Conservation (phyloP, 2,888 invertebrate species). For the Polydrusus cervinus region DNA sequence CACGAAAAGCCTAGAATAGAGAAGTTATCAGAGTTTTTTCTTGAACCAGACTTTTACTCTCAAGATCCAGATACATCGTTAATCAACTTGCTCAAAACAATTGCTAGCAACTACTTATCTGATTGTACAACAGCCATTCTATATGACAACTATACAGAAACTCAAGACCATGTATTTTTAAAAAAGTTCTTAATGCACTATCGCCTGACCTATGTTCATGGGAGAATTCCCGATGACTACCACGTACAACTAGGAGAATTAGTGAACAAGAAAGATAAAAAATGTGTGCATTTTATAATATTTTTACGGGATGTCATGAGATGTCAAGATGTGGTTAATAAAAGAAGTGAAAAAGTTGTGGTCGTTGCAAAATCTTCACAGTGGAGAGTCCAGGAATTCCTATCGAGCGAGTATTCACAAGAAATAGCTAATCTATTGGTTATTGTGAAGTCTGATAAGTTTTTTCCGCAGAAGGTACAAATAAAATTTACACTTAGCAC, state of each 20-base stretch:
- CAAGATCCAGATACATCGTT: slow-evolving; percentile 78
- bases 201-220: slow-evolving; percentile 77
- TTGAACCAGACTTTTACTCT: slow-evolving; percentile 64
- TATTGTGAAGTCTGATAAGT: slow-evolving; percentile 78
- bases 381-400: slow-evolving; percentile 84
- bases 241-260: slow-evolving; percentile 72
- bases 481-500: neutral
- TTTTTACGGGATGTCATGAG: slow-evolving; percentile 79
- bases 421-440: slow-evolving; percentile 82
- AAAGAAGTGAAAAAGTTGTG: slow-evolving; percentile 78
- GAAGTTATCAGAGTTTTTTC: slow-evolving; percentile 67
- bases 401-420: slow-evolving; percentile 76
- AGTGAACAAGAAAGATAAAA: slow-evolving; percentile 63
- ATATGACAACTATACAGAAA: slow-evolving; percentile 78
- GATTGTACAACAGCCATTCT: slow-evolving; percentile 80
- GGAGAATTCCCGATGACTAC: slow-evolving; percentile 74
- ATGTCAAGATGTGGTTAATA: slow-evolving; percentile 76
- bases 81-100: slow-evolving; percentile 75
- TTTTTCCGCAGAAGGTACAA: slow-evolving; percentile 61
- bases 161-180: slow-evolving; percentile 74
- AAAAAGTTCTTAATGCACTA: slow-evolving; percentile 75
- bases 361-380: slow-evolving; percentile 82
- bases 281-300: slow-evolving; percentile 79
- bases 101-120: slow-evolving; percentile 76
- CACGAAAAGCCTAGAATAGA: slow-evolving; percentile 68